phyloP scores from a whole-genome alignment of 2,797 vertebrate genomes.

The Poeciliopsis infans region DNA sequence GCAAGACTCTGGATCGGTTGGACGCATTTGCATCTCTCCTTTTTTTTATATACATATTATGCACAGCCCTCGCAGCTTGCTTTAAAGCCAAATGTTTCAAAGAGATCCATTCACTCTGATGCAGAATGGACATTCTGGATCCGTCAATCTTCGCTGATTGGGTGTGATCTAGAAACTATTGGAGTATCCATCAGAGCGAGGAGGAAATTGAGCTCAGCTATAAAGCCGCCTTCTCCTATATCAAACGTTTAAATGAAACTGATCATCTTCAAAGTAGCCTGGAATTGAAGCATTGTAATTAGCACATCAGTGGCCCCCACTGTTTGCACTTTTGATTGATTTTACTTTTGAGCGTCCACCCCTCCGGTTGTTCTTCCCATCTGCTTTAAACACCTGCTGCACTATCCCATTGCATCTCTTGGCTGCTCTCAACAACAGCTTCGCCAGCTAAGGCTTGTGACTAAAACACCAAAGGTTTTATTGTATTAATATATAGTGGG shows the following conservation, averaged over 20 bases:
- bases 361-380: constrained; percentile 52
- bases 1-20: constrained; percentile 47
- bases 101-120: constrained; percentile 4
- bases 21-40: constrained; percentile 14
- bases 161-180: neutral
- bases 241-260: constrained; percentile 17
- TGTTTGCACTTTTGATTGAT: constrained; percentile 33
- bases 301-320: constrained; percentile 16
- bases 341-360: constrained; percentile 31
- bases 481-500: neutral
- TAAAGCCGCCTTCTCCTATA: constrained; percentile 2
- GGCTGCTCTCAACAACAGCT: constrained; percentile 43
- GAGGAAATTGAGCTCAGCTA: constrained; percentile 6
- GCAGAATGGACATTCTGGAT: neutral
- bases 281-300: constrained; percentile 20
- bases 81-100: neutral
- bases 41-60: constrained; percentile 1
- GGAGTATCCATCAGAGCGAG: neutral
- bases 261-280: constrained; percentile 19
- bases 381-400: constrained; percentile 57
- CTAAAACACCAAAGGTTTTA: constrained; percentile 12
- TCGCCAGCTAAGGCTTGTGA: constrained; percentile 23
- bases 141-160: neutral
- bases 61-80: neutral
- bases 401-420: constrained; percentile 39